Percentiles rank a stretch among this genome's conserved stretches.
These are phyloP conservation scores for Cacoxenus indagator DNA, from an alignment of 2,888 invertebrate species.

Conservation along the genomic window DNA sequence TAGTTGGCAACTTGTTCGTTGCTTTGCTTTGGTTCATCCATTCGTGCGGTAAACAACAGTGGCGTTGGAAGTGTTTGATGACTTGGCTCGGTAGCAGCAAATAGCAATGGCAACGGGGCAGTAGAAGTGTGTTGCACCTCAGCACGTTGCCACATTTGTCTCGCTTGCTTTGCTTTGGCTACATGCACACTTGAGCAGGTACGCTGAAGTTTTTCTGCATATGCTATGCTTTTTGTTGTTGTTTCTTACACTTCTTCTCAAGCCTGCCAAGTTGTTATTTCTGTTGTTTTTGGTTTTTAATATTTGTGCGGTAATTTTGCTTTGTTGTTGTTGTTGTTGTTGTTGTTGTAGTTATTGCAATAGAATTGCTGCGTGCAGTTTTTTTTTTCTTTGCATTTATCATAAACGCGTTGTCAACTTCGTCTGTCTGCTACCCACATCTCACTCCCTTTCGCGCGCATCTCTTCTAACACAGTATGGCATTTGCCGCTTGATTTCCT, in stretches of 20 bases:
- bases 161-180: neutral
- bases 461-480: too few relatives aligned
- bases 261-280: neutral
- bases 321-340: conserved; percentile 4
- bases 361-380: neutral
- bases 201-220: neutral
- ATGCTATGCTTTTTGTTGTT: neutral
- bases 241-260: neutral
- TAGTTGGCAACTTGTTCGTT: conserved; percentile 18
- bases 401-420: too few relatives aligned
- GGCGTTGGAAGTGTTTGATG: neutral
- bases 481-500: too few relatives aligned
- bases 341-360: neutral
- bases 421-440: neutral
- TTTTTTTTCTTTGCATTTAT: too few relatives aligned
- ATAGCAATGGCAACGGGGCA: neutral
- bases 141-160: neutral
- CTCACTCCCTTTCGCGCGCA: too few relatives aligned
- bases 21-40: neutral
- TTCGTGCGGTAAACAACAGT: neutral
- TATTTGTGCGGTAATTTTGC: conserved; percentile 15
- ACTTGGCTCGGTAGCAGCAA: neutral
- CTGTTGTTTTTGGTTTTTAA: neutral
- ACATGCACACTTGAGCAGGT: conserved; percentile 52
- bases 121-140: neutral